Conservation (phyloP, 2,113 vertebrate genomes). For the Nyctereutes procyonoides region DNA sequence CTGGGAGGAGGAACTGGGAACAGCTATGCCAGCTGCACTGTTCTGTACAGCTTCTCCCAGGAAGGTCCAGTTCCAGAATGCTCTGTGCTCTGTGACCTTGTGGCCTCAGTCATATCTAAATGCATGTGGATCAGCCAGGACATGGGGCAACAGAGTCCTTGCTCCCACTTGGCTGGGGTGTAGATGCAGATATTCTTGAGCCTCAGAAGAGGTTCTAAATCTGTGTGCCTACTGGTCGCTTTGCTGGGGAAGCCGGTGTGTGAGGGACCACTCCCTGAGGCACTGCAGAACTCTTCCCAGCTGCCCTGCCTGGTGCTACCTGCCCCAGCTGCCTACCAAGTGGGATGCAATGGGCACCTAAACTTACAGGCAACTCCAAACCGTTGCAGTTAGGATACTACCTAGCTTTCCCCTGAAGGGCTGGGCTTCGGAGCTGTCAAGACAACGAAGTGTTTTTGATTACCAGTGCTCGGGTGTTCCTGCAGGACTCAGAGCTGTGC, state of each 20-base stretch:
- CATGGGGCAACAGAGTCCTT: background rate
- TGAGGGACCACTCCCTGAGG: background rate
- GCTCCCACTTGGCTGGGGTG: background rate
- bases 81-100: background rate
- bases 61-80: background rate
- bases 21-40: rapidly evolving
- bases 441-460: background rate
- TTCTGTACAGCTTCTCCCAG: background rate
- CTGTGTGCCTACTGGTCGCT: background rate
- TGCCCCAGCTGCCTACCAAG: rapidly evolving
- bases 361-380: background rate
- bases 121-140: background rate
- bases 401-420: background rate
- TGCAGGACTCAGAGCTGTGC: background rate
- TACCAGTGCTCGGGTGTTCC: rapidly evolving
- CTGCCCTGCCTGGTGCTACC: background rate
- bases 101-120: background rate
- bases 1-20: background rate
- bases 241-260: background rate
- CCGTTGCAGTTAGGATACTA: background rate
- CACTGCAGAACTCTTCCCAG: background rate
- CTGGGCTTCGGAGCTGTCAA: background rate
- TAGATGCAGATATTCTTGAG: background rate
- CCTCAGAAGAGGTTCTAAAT: background rate
- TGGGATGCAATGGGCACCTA: background rate